Percentiles rank a stretch among this genome's conserved stretches.
phyloP scores from a whole-genome alignment of 1,140 invertebrate genomes.

The Drosophila equinoxialis region DNA sequence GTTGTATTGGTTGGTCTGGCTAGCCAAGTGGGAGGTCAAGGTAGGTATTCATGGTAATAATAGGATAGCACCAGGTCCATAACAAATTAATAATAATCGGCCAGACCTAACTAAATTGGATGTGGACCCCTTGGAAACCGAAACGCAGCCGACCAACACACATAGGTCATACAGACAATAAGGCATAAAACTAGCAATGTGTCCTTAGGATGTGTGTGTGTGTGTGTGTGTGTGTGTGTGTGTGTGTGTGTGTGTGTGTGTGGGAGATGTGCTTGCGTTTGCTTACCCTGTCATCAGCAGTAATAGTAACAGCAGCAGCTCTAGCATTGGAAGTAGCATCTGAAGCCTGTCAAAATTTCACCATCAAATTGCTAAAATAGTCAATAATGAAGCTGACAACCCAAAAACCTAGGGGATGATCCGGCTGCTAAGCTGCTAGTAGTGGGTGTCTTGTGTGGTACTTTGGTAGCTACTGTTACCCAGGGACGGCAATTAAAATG shows the following conservation, averaged over 20 bases:
- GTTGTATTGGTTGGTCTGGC: not conserved
- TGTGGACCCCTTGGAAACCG: constrained; percentile 22
- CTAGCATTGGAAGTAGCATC: constrained; percentile 47
- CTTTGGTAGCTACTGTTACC: constrained; percentile 18
- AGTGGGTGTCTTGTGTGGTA: not conserved
- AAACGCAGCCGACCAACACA: not conserved
- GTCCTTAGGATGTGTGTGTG: constrained; percentile 29
- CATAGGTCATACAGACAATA: constrained; percentile 40
- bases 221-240: constrained; percentile 9
- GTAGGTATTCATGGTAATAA: constrained; percentile 53
- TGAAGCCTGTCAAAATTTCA: constrained; percentile 63
- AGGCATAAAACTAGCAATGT: constrained; percentile 47
- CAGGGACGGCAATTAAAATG: constrained; percentile 76
- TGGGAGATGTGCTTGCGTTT: constrained; percentile 32
- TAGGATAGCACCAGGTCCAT: constrained; percentile 54
- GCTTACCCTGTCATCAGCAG: constrained; percentile 32
- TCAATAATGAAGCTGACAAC: constrained; percentile 79
- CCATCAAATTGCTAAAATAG: constrained; percentile 81
- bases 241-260: constrained; percentile 7
- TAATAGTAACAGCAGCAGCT: constrained; percentile 25
- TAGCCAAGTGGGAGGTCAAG: constrained; percentile 52
- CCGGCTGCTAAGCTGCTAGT: constrained; percentile 60
- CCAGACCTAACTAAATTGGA: constrained; percentile 42
- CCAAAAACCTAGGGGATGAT: constrained; percentile 65
- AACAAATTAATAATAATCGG: constrained; percentile 66